Percentiles rank a stretch among this genome's conserved stretches.
phyloP scores from a whole-genome alignment of 2,797 vertebrate genomes.

The Phrynocephalus vlangalii region DNA sequence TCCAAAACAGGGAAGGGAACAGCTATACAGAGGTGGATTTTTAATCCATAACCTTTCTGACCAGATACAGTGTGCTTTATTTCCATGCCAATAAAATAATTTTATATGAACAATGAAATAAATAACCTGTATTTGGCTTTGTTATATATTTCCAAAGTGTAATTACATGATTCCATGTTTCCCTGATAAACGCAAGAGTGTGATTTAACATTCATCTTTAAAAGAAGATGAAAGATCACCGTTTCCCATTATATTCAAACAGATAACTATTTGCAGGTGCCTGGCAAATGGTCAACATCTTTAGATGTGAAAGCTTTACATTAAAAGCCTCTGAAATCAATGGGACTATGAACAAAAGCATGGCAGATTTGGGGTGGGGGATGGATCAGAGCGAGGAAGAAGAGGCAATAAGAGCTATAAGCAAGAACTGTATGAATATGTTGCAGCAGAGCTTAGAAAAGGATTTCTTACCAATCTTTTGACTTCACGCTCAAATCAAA shows the following conservation, averaged over 20 bases:
- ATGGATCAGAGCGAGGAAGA: background rate
- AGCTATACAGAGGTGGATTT: no score
- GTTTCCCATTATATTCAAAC: background rate
- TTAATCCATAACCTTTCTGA: background rate
- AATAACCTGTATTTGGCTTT: background rate
- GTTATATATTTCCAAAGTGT: background rate
- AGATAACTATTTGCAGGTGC: background rate
- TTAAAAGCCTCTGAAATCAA: background rate
- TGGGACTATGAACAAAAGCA: background rate
- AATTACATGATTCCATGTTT: background rate
- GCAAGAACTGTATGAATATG: background rate
- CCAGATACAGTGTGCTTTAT: background rate
- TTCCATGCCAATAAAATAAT: background rate
- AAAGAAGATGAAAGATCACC: background rate
- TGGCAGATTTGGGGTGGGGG: background rate
- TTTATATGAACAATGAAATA: background rate
- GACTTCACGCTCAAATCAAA: constrained; percentile 83
- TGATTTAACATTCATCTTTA: background rate
- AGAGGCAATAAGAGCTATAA: background rate
- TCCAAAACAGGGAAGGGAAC: no score
- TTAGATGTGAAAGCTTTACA: background rate
- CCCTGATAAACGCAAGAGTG: background rate
- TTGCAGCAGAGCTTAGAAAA: constrained; percentile 40
- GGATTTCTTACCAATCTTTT: constrained; percentile 80
- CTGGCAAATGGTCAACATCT: background rate